Evolutionary conservation across 1,140 invertebrate genomes (phyloP), one percentile per base, ranked within the genome.

Genomic region (Sesamia nonagrioides): DNA sequence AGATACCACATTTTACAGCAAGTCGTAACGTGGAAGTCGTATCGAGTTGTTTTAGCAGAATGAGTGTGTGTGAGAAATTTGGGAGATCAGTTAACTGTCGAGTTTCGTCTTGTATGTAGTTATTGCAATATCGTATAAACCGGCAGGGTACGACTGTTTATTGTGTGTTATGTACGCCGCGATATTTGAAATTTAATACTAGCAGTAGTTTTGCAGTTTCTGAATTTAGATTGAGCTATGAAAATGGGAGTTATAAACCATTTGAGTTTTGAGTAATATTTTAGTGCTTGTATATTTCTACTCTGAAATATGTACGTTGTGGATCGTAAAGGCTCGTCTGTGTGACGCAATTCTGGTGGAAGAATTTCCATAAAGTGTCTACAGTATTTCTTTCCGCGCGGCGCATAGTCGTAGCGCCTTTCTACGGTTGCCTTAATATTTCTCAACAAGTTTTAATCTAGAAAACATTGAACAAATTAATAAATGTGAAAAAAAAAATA

Each of bases 21-120:
- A 8, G 42, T 50, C 42, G 42, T 69, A 69, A 69, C 37, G 15
- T 48, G 17, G 45, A 9, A 68, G 42, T 69, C 50, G 66, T 17
- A 48, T 69, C 9, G 18, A 69, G 66, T 69, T 69, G 66, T 69
- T 69, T 48, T 48, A 48, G 45, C 15, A 21, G n/a, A 69, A 69
- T 69, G 66, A 69, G 42, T 69, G 50, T n/a, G 66, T 45, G 40
- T 48, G 50, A 17, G 40, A n/a, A 69, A 48, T 50, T 69, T 15
- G 42, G 61, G 66, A 66, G 61, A 42, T 66, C 13, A 50, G 42
- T 63, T 37, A 68, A 45, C 18, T 42, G 61, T 48, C 13, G 21
- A 5, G 13, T 33, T 9, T 27, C 2, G 3, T 27, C 27, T 21
- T 69, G 37, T 27, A 42, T 68, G 3, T 48, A 8, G 15, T 40